phyloP scores from a whole-genome alignment of 2,113 vertebrate species.

The Notarius lentiginosus region DNA sequence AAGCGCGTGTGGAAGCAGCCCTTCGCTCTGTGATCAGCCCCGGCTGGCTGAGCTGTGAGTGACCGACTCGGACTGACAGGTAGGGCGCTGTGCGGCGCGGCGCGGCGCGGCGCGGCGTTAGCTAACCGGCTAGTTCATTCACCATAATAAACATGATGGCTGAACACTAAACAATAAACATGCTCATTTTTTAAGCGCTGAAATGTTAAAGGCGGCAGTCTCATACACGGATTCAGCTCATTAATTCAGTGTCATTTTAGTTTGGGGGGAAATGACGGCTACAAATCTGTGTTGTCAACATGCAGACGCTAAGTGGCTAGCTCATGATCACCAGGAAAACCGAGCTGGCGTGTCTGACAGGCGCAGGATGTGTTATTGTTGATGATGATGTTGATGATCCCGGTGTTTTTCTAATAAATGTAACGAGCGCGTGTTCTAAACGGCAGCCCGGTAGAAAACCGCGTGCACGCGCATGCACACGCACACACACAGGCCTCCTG shows the following conservation, averaged over 20 bases:
- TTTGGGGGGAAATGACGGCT: background rate
- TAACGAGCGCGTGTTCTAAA: background rate
- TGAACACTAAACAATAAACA: background rate
- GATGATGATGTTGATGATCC: background rate
- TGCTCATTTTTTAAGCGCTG: background rate
- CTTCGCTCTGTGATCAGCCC: background rate
- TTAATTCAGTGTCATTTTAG: background rate
- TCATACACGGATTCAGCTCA: too few relatives aligned
- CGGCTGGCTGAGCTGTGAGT: background rate
- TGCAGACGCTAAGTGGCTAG: conserved; percentile 6
- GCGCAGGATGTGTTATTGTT: background rate
- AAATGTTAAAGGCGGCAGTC: background rate
- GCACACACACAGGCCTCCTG: conserved; percentile 9
- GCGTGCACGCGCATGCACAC: background rate
- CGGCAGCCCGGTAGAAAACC: background rate
- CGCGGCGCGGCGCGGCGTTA: background rate
- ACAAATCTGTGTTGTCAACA: background rate
- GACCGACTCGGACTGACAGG: conserved; percentile 1
- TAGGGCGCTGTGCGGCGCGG: background rate
- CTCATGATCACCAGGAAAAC: background rate
- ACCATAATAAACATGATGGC: background rate
- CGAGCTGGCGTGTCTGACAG: background rate
- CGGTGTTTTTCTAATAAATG: background rate
- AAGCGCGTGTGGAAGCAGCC: too few relatives aligned
- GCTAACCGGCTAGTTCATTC: conserved; percentile 11